phyloP scores from a whole-genome alignment of 2,113 vertebrate species.

The Dinomys branickii region DNA sequence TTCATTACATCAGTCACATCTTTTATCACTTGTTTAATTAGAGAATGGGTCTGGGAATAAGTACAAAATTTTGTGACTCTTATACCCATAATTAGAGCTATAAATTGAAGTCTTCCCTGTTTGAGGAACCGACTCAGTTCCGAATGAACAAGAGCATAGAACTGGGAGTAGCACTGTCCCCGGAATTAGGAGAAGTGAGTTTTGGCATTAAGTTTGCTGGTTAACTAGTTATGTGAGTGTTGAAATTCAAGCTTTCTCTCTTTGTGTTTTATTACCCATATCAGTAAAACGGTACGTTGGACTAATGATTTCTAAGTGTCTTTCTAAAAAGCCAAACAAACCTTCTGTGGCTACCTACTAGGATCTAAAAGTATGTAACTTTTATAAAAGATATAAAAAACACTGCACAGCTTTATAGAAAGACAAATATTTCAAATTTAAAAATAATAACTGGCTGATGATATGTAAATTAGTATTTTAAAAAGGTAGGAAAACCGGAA shows the following conservation, averaged over 20 bases:
- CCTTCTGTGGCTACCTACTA: neutral
- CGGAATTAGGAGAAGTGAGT: neutral
- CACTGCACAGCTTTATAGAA: neutral
- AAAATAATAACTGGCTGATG: neutral
- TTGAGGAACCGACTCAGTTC: constrained; percentile 59
- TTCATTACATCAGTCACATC: constrained; percentile 78
- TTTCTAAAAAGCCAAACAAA: neutral
- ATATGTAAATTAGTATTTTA: neutral
- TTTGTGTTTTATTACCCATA: neutral
- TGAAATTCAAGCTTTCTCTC: neutral
- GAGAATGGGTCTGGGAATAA: constrained; percentile 61
- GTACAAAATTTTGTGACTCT: constrained; percentile 67
- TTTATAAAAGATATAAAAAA: neutral
- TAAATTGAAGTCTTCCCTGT: constrained; percentile 41
- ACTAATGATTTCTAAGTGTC: neutral
- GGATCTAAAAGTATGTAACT: neutral
- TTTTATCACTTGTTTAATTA: constrained; percentile 83
- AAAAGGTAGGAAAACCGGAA: neutral
- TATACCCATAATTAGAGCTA: constrained; percentile 61
- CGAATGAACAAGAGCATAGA: neutral
- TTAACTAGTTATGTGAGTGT: neutral
- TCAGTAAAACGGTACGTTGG: neutral
- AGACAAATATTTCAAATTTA: constrained; percentile 24
- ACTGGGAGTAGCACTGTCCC: neutral
- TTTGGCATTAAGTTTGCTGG: constrained; percentile 24